A percentile compares a stretch with the other conserved stretches of the same genome.
Evolutionary conservation across 92 coral and sea anemone species (phyloP).

Genomic region (Diadumene lineata): DNA sequence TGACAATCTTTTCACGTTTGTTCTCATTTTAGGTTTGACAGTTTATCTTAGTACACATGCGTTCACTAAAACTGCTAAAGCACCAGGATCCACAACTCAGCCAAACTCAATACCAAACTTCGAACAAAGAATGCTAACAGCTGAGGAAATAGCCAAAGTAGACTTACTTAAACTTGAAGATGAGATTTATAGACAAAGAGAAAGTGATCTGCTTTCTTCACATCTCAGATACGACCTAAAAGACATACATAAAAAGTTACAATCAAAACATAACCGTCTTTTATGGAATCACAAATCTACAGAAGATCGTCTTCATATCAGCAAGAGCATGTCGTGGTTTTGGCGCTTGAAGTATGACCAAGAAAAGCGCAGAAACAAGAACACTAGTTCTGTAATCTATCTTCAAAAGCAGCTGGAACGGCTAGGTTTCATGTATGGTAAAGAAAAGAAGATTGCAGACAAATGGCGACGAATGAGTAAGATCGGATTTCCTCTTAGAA

Average conservation of each 20-base stretch:
- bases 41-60: conserved; percentile 47
- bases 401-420: conserved; percentile 41
- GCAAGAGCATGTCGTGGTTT: conserved; percentile 91
- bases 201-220: conserved; percentile 15
- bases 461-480: conserved; percentile 50
- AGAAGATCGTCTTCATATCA: conserved; percentile 72
- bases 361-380: conserved; percentile 37
- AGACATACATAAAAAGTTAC: conserved; percentile 62
- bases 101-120: conserved; percentile 26
- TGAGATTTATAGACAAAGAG: conserved; percentile 34
- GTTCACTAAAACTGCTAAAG: conserved; percentile 44
- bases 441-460: conserved; percentile 62
- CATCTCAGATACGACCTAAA: conserved; percentile 46
- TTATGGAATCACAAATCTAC: conserved; percentile 55
- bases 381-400: conserved; percentile 18
- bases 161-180: conserved; percentile 55
- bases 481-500: conserved; percentile 9
- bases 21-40: conserved; percentile 45
- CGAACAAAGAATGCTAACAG: conserved; percentile 37
- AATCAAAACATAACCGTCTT: conserved; percentile 70
- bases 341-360: conserved; percentile 76
- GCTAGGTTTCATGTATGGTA: conserved; percentile 47
- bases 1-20: not conserved
- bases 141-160: conserved; percentile 30
- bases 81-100: conserved; percentile 25